These are phyloP conservation scores for Saccostrea glomerata DNA, from an alignment of 1,140 invertebrate species.

Conservation along the genomic window DNA sequence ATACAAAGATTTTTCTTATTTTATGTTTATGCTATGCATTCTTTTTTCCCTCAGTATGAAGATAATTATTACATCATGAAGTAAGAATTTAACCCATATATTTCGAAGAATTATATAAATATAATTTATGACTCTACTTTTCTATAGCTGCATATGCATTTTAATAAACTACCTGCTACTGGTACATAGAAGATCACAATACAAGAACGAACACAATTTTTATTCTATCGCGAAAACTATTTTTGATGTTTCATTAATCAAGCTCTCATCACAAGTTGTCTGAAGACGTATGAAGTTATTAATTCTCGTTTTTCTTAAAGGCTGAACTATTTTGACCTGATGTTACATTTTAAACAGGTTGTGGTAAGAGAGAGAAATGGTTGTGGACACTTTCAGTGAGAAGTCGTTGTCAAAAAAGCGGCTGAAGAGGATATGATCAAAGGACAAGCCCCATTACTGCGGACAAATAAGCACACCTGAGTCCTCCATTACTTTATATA, in stretches of 20 bases:
- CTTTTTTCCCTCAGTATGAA: no score
- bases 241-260: slow-evolving; percentile 20
- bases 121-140: no score
- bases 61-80: no score
- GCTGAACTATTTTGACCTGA: not conserved
- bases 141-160: no score
- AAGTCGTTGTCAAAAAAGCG: slow-evolving; percentile 20
- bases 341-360: not conserved
- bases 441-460: not conserved
- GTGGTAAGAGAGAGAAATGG: not conserved
- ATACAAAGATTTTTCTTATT: no score
- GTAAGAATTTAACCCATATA: no score
- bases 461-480: slow-evolving; percentile 29
- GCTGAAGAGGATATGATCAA: not conserved
- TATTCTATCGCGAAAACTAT: not conserved
- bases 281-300: slow-evolving; percentile 15
- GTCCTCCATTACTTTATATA: slow-evolving; percentile 11
- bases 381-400: not conserved
- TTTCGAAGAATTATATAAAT: no score
- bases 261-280: not conserved
- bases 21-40: no score
- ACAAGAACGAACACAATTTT: slow-evolving; percentile 7
- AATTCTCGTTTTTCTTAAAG: slow-evolving; percentile 14
- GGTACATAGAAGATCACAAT: not conserved
- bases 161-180: not conserved